Base-by-base conservation (phyloP, 2,888 invertebrate species). In the Magallana nippona region DNA sequence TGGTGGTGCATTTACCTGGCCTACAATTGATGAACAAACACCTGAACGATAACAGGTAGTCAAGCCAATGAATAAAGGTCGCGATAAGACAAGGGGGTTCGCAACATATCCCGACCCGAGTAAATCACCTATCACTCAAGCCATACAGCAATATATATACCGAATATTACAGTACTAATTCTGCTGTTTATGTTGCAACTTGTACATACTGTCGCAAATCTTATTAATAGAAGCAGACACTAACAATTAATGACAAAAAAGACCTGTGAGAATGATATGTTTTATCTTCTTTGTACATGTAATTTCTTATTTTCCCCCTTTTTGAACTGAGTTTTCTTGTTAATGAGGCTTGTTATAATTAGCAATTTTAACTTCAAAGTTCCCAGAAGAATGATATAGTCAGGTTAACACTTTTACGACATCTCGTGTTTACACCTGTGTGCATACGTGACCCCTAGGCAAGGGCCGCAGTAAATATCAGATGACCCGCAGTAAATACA, bases 21-120 rank as follows among this genome's bases (percentile, higher is more conserved):
- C 71, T 71, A 71, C 71, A 71, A 71, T 71, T 71, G 27, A 71
- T 32, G 71, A 71, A 32, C 71, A 71, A 71, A 71, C 71, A 71
- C 71, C 71, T 71, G 71, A 71, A 71, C 62, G 71, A 71, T 71
- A 71, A 71, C 71, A 71, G 71, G 71, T 71, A 71, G 71, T 71
- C 27, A 71, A 71, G 71, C 71, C 71, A 71, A 71, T 27, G 71
- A 71, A 71, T 71, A 71, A 71, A 71, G 71, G 71, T 71, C 71
- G 27, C 15, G 71, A 71, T 71, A 71, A 71, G 71, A 71, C 71
- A 32, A 71, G 71, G 27, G 71, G 32, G 44, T 44, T 13, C 71
- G 71, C 32, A 71, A 71, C 71, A 71, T 32, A 71, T 44, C 44
- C 71, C 71, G 71, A 71, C 71, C 71, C 17, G 32, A 32, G 71